A percentile compares a stretch with the other conserved stretches of the same genome.
Conservation (phyloP, 2,888 invertebrate species). For the Nephrotoma guestfalica region DNA sequence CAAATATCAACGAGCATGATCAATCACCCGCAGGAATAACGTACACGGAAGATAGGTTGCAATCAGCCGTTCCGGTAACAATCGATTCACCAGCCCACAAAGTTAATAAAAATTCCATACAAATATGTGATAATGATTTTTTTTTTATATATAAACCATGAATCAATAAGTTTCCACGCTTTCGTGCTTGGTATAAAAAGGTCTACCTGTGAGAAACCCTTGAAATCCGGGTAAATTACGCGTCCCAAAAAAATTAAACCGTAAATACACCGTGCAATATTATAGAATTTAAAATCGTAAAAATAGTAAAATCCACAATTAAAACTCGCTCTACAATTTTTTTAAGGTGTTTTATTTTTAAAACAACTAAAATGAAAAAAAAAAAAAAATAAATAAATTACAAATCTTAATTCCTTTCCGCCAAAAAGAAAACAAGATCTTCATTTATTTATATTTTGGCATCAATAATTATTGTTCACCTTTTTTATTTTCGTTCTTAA, state of each 20-base stretch:
- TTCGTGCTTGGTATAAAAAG: too few species aligned
- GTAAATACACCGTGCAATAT: not conserved
- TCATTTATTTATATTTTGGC: not conserved
- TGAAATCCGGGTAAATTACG: not conserved
- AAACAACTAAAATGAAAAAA: not conserved
- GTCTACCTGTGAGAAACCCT: too few species aligned
- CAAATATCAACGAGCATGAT: too few species aligned
- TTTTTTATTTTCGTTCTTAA: not conserved
- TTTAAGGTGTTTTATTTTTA: not conserved
- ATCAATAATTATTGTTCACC: not conserved
- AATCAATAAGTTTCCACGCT: too few species aligned
- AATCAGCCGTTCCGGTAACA: too few species aligned
- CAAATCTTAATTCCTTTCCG: not conserved
- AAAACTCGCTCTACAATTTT: not conserved
- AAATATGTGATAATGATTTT: too few species aligned
- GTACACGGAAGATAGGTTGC: too few species aligned
- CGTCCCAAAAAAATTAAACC: not conserved
- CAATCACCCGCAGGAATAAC: too few species aligned
- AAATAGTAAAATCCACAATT: not conserved
- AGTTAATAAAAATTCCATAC: too few species aligned
- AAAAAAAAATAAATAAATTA: not conserved
- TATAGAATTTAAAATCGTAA: not conserved
- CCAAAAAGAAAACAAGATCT: not conserved
- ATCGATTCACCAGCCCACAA: too few species aligned
- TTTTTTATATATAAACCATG: too few species aligned